Evolutionary conservation across 2,888 invertebrate genomes (phyloP).

Genomic region (Abscondita cerata): DNA sequence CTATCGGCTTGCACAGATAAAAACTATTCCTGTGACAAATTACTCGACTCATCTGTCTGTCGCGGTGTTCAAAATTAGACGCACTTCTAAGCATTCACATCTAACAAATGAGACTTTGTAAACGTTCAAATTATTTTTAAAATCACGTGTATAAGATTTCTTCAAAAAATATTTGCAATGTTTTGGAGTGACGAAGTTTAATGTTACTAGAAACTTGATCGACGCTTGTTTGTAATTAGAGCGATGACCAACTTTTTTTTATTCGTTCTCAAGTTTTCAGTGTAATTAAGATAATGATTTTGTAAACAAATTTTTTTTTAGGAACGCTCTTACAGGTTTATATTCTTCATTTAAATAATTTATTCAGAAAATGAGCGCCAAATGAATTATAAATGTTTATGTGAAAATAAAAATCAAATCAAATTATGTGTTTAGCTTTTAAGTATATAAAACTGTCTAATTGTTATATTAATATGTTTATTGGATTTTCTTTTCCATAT

Average conservation of each 20-base stretch:
- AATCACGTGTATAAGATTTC: no score
- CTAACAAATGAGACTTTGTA: conserved; percentile 37
- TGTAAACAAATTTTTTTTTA: no score
- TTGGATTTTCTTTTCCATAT: neutral
- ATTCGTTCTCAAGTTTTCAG: no score
- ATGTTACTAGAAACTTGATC: conserved; percentile 6
- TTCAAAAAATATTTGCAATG: no score
- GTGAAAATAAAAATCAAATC: neutral
- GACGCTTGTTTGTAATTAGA: conserved; percentile 45
- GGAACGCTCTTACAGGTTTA: no score
- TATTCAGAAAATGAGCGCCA: no score
- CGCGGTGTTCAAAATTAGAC: conserved; percentile 36
- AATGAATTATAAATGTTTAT: conserved; percentile 8
- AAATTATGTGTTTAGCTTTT: conserved; percentile 4
- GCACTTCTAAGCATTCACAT: conserved; percentile 23
- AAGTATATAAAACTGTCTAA: conserved; percentile 4
- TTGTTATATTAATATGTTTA: conserved; percentile 1
- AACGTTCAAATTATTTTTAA: conserved; percentile 20
- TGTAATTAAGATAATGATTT: no score
- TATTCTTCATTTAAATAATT: no score
- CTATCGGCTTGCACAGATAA: conserved; percentile 34
- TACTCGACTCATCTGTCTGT: conserved; percentile 34
- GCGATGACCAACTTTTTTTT: conserved; percentile 35
- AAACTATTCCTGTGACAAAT: conserved; percentile 38
- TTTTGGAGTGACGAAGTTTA: no score